Percentiles rank a stretch among this genome's conserved stretches.
phyloP scores from a whole-genome alignment of 1,140 invertebrate species.

The Holcopasites calliopsidis region DNA sequence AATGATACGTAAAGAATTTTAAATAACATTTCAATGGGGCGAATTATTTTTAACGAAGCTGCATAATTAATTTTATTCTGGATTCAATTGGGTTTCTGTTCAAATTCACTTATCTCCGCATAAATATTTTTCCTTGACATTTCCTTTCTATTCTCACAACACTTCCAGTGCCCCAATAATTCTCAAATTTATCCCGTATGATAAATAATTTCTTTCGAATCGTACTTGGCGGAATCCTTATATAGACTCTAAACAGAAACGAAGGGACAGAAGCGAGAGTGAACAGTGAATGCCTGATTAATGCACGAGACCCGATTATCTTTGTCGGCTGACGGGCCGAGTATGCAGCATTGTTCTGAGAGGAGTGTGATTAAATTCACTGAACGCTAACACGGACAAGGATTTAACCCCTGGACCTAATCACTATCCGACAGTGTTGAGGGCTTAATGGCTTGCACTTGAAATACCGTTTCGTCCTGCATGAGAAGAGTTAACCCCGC shows the following conservation, averaged over 20 bases:
- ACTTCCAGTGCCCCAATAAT: too few relatives aligned
- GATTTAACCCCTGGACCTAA: conserved; percentile 58
- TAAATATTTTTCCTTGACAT: too few relatives aligned
- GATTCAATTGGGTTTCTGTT: too few relatives aligned
- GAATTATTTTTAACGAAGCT: neutral
- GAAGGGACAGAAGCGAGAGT: neutral
- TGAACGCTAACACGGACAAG: conserved; percentile 42
- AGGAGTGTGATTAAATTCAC: conserved; percentile 55
- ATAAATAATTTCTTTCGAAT: too few relatives aligned
- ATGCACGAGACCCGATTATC: conserved; percentile 50
- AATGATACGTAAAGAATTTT: neutral
- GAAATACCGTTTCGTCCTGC: conserved; percentile 37
- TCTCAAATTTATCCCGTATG: neutral
- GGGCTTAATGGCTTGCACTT: conserved; percentile 36
- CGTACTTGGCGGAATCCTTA: neutral
- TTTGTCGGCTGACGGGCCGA: conserved; percentile 38
- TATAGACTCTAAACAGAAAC: too few relatives aligned
- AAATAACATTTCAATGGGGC: neutral
- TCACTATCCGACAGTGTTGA: conserved; percentile 39
- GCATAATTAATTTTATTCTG: too few relatives aligned
- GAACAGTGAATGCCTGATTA: conserved; percentile 25
- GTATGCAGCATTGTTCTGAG: conserved; percentile 49
- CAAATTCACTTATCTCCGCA: too few relatives aligned
- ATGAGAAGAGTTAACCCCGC: conserved; percentile 20
- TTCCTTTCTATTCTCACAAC: too few relatives aligned